Evolutionary conservation across 2,113 vertebrate genomes (phyloP).

Genomic region (Beaufortia kweichowensis): DNA sequence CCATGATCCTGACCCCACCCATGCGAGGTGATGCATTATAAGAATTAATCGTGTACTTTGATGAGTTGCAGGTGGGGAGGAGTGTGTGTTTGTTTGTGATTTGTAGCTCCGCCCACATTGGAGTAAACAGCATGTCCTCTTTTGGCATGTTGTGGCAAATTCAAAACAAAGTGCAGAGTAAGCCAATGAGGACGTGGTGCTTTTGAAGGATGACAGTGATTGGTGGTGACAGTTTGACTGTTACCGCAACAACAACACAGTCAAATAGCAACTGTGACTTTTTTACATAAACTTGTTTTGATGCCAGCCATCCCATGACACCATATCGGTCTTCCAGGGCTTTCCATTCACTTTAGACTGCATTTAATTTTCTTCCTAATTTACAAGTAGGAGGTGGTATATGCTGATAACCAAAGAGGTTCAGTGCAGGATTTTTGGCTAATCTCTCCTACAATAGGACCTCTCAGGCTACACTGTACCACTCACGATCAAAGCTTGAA

Average conservation of each 20-base stretch:
- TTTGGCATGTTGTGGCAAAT: conserved; percentile 5
- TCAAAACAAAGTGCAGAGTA: conserved; percentile 8
- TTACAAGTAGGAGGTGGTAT: conserved; percentile 15
- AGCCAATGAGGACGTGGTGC: conserved; percentile 4
- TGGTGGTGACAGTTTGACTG: not conserved
- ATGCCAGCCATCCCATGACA: conserved; percentile 12
- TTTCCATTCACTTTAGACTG: not conserved
- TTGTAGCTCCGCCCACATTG: conserved; percentile 58
- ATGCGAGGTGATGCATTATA: conserved; percentile 55
- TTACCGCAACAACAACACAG: conserved; percentile 20
- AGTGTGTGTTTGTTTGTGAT: conserved; percentile 62
- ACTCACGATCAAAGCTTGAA: conserved; percentile 70
- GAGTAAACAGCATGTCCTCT: conserved; percentile 54
- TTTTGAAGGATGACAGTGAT: not conserved
- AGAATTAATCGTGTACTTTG: not conserved
- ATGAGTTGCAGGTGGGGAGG: not conserved
- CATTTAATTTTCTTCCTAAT: not conserved
- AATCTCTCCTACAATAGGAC: conserved; percentile 53
- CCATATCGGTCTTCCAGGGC: not conserved
- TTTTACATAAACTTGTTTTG: conserved; percentile 9
- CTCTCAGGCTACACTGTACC: conserved; percentile 62
- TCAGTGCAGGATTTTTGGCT: conserved; percentile 46
- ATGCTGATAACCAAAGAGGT: conserved; percentile 27
- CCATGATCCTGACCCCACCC: conserved; percentile 50
- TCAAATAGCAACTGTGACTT: conserved; percentile 61